These are phyloP conservation scores for Anolis carolinensis DNA, from an alignment of 2,113 vertebrate genomes.

Conservation along the genomic window DNA sequence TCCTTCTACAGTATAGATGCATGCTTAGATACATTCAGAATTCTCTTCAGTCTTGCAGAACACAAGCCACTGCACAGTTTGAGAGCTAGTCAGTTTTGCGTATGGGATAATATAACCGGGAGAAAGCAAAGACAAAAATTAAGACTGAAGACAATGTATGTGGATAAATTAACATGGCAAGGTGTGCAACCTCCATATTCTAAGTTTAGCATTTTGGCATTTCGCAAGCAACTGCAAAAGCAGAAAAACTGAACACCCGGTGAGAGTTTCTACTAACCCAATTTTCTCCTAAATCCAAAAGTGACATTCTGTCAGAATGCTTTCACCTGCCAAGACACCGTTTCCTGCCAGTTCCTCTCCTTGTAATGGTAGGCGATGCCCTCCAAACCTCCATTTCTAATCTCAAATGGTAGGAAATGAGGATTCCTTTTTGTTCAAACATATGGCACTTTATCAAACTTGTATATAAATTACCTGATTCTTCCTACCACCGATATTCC, in stretches of 20 bases:
- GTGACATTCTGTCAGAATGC: conserved; percentile 3
- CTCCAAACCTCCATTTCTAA: conserved; percentile 28
- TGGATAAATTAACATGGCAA: not conserved
- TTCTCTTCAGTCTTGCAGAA: not conserved
- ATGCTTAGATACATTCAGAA: too few relatives aligned
- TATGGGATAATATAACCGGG: not conserved
- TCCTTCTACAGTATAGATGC: too few relatives aligned
- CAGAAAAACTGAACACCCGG: not conserved
- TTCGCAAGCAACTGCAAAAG: not conserved
- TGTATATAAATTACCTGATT: conserved; percentile 73
- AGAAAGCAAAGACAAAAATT: not conserved
- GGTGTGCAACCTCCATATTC: not conserved
- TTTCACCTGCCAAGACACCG: not conserved
- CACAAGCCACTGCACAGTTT: too few relatives aligned
- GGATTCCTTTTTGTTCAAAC: conserved; percentile 48
- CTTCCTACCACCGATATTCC: conserved; percentile 71
- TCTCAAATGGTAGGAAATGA: conserved; percentile 45
- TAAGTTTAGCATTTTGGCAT: not conserved
- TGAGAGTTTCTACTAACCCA: not conserved
- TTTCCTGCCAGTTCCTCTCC: not conserved
- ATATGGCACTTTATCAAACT: conserved; percentile 70
- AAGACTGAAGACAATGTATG: not conserved
- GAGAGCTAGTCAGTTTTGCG: not conserved
- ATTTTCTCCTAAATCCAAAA: not conserved
- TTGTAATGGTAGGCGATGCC: not conserved